phyloP scores from a whole-genome alignment of 2,888 invertebrate species.

The Drosophila buzzatii region DNA sequence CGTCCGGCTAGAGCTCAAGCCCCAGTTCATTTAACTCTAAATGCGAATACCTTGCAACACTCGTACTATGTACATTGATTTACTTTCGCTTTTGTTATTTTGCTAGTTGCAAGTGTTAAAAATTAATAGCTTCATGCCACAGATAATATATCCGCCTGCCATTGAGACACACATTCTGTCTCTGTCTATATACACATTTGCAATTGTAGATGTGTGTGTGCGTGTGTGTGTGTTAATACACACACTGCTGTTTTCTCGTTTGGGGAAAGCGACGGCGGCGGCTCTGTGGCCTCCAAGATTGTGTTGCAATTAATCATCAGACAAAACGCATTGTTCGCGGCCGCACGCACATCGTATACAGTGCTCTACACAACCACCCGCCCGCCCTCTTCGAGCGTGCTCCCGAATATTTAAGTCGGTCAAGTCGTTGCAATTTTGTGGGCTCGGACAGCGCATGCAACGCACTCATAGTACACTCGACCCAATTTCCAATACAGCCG shows the following conservation, averaged over 20 bases:
- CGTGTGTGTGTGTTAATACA: conserved; percentile 16
- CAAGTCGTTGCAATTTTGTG: conserved; percentile 45
- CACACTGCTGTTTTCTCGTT: conserved; percentile 33
- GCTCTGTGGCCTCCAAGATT: conserved; percentile 73
- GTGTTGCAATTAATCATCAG: conserved; percentile 77
- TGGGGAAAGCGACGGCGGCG: conserved; percentile 68
- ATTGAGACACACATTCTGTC: conserved; percentile 59
- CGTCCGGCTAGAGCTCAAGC: conserved; percentile 23
- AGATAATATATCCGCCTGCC: conserved; percentile 58
- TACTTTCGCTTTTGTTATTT: conserved; percentile 61
- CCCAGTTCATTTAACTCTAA: conserved; percentile 36
- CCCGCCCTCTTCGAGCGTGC: conserved; percentile 35
- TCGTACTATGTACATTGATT: conserved; percentile 16
- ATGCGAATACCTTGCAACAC: not conserved
- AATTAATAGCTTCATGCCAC: conserved; percentile 72
- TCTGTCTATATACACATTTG: conserved; percentile 16
- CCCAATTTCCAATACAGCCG: conserved; percentile 36
- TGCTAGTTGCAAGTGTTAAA: conserved; percentile 58
- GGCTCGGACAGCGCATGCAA: conserved; percentile 14
- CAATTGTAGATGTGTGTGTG: not conserved
- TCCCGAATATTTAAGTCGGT: conserved; percentile 73
- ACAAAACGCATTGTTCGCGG: conserved; percentile 76
- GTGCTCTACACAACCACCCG: conserved; percentile 38
- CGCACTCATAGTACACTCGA: conserved; percentile 17
- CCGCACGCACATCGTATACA: conserved; percentile 18